These are phyloP conservation scores for Holothuria leucospilota DNA, from an alignment of 53 echinoderm and acorn worm species.

Conservation along the genomic window DNA sequence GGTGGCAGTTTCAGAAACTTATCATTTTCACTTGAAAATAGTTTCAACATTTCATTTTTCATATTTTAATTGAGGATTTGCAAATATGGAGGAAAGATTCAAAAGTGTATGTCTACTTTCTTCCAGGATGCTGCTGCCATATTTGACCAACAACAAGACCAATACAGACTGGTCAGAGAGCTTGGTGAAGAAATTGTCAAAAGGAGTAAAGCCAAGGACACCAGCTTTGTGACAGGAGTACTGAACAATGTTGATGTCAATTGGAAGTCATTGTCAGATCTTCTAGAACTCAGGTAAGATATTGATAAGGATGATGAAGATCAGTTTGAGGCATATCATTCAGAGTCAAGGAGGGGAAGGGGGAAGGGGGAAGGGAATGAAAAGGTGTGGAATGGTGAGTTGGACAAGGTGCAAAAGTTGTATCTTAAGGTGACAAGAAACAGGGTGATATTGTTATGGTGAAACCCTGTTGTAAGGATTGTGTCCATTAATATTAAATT, in stretches of 20 bases:
- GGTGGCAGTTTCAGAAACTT: too few species aligned
- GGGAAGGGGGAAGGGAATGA: background rate
- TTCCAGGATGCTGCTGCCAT: slow-evolving; percentile 77
- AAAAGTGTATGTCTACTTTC: background rate
- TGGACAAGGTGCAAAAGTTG: too few species aligned
- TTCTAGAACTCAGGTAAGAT: slow-evolving; percentile 80
- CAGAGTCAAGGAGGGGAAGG: background rate
- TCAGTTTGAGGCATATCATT: too few species aligned
- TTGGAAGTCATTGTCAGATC: slow-evolving; percentile 85
- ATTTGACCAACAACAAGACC: slow-evolving; percentile 83
- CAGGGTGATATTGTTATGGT: background rate
- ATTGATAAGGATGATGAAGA: background rate
- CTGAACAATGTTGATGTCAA: slow-evolving; percentile 85
- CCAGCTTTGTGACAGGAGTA: slow-evolving; percentile 85
- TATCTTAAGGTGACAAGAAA: too few species aligned
- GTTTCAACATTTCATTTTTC: too few species aligned
- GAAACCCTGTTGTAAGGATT: background rate
- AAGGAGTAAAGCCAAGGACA: slow-evolving; percentile 92
- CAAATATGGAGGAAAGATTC: too few species aligned
- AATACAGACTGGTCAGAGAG: slow-evolving; percentile 86
- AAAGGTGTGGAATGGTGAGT: too few species aligned
- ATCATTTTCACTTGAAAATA: too few species aligned
- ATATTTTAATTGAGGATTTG: too few species aligned
- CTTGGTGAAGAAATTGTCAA: slow-evolving; percentile 93
- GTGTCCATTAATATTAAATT: too few species aligned